Evolutionary conservation across 2,888 invertebrate genomes (phyloP).

Genomic region (Melikaiella ostensackeni): DNA sequence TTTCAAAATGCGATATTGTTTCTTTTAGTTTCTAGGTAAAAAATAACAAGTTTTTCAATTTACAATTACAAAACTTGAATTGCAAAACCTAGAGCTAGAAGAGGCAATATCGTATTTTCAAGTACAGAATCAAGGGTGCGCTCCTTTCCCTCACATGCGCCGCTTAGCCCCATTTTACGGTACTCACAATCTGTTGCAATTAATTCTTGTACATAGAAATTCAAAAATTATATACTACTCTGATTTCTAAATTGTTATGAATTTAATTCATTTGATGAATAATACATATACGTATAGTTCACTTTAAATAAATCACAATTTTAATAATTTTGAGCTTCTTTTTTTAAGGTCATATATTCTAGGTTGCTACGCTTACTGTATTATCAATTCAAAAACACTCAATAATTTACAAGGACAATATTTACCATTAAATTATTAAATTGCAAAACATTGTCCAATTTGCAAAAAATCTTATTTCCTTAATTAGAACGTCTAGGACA

Average conservation of each 20-base stretch:
- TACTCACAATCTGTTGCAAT: too few relatives aligned
- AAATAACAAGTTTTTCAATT: too few relatives aligned
- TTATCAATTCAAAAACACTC: neutral
- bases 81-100: too few relatives aligned
- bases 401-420: neutral
- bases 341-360: neutral
- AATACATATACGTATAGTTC: neutral
- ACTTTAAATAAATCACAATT: neutral
- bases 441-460: neutral
- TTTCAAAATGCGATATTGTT: too few relatives aligned
- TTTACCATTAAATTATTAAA: neutral
- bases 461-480: neutral
- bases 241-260: neutral
- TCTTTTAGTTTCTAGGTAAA: too few relatives aligned
- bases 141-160: too few relatives aligned
- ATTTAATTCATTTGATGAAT: neutral
- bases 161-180: too few relatives aligned
- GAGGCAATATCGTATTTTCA: too few relatives aligned
- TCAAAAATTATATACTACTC: neutral
- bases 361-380: neutral
- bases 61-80: too few relatives aligned
- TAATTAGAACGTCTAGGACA: neutral
- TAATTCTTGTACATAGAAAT: neutral
- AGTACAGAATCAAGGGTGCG: too few relatives aligned
- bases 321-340: neutral